These are phyloP conservation scores for Drosophila littoralis DNA, from an alignment of 1,140 invertebrate species.

Conservation along the genomic window DNA sequence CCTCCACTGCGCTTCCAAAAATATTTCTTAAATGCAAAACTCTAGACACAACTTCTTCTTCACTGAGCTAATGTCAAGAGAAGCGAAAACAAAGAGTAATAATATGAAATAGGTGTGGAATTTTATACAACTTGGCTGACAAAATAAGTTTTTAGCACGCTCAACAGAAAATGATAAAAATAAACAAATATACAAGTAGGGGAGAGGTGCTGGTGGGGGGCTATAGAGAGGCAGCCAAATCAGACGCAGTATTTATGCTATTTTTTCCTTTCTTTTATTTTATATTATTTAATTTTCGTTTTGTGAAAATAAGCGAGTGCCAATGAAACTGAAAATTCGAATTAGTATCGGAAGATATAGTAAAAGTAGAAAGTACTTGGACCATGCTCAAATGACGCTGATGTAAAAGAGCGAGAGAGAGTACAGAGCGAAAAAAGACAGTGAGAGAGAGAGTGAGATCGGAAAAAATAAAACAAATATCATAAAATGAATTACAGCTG, in stretches of 20 bases:
- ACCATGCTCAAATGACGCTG: conserved; percentile 23
- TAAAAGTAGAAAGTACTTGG: neutral
- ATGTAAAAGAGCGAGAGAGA: neutral
- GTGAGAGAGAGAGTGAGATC: conserved; percentile 6
- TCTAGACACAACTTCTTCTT: conserved; percentile 11
- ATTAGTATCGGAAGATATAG: conserved; percentile 8
- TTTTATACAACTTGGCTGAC: conserved; percentile 57
- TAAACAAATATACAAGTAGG: conserved; percentile 60
- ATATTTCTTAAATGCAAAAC: conserved; percentile 19
- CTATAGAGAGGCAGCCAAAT: neutral
- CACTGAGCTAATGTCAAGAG: neutral
- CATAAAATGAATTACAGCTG: conserved; percentile 16
- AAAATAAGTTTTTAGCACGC: conserved; percentile 70
- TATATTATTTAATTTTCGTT: conserved; percentile 21
- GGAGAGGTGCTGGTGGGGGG: neutral
- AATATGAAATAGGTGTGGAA: conserved; percentile 29
- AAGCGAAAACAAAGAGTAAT: neutral
- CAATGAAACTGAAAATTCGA: conserved; percentile 31
- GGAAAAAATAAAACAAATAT: conserved; percentile 14
- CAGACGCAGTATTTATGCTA: conserved; percentile 13
- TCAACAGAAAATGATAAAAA: conserved; percentile 69
- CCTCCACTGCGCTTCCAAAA: conserved; percentile 50
- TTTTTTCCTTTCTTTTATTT: neutral
- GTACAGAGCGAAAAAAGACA: neutral
- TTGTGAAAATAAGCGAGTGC: conserved; percentile 1